phyloP scores from a whole-genome alignment of 2,888 invertebrate genomes.

The Stenurella melanura region DNA sequence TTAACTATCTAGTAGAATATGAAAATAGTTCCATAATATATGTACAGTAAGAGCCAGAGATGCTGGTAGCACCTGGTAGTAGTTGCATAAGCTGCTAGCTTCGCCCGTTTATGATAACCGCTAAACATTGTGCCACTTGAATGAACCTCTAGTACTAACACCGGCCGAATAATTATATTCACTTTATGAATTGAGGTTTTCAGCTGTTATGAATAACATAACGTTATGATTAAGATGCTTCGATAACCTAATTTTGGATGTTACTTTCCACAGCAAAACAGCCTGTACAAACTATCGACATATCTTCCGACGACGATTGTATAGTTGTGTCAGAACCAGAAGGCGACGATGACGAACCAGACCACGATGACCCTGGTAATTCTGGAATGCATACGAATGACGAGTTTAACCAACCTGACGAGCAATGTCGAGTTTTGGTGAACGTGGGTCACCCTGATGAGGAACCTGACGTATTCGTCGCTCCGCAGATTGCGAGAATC shows the following conservation, averaged over 20 bases:
- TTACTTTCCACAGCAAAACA: constrained; percentile 68
- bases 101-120: no score
- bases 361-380: constrained; percentile 89
- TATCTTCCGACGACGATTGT: constrained; percentile 88
- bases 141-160: no score
- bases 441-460: constrained; percentile 94
- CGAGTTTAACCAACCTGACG: constrained; percentile 91
- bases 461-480: constrained; percentile 93
- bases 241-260: not conserved
- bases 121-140: no score
- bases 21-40: no score
- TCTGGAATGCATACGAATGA: constrained; percentile 96
- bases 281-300: constrained; percentile 84
- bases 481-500: constrained; percentile 91
- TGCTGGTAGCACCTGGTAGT: no score
- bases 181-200: no score
- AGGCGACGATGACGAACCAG: constrained; percentile 86
- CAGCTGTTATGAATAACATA: no score
- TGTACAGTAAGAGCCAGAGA: no score
- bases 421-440: constrained; percentile 92
- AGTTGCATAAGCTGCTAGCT: no score
- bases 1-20: no score
- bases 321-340: constrained; percentile 90
- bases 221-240: not conserved
- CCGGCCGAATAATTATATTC: no score